Percentiles rank a stretch among this genome's conserved stretches.
Conservation (phyloP, 2,888 invertebrate genomes). For the Deladenus siricidicola region DNA sequence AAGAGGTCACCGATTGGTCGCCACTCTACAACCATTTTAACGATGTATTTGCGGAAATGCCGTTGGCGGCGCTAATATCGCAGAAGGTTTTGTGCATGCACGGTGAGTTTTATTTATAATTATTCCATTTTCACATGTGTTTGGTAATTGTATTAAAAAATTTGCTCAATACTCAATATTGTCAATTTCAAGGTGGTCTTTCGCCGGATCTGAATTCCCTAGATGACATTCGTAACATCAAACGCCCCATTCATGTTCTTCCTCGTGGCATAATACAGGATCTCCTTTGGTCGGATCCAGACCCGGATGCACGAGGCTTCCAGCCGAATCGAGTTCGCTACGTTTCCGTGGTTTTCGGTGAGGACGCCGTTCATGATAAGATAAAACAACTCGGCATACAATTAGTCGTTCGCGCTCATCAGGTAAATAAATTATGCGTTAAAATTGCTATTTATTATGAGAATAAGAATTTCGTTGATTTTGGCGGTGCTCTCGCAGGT, state of each 20-base stretch:
- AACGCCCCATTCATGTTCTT: constrained; percentile 13
- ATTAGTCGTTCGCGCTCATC: constrained; percentile 12
- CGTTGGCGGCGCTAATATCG: constrained; percentile 36
- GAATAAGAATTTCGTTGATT: neutral
- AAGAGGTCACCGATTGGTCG: constrained; percentile 5
- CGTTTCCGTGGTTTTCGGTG: constrained; percentile 12
- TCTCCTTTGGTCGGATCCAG: constrained; percentile 12
- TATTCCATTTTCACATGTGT: too few relatives aligned
- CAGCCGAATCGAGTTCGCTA: constrained; percentile 9
- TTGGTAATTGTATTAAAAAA: too few relatives aligned
- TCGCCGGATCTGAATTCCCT: constrained; percentile 33
- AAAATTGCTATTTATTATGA: neutral
- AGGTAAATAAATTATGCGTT: constrained; percentile 2
- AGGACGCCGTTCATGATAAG: constrained; percentile 9
- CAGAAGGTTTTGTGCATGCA: constrained; percentile 41
- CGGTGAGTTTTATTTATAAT: neutral
- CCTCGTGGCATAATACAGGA: constrained; percentile 18
- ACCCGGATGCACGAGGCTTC: constrained; percentile 7
- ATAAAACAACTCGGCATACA: constrained; percentile 23
- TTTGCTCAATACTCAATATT: too few relatives aligned
- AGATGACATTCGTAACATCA: constrained; percentile 38
- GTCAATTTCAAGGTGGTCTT: constrained; percentile 28
- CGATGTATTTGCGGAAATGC: constrained; percentile 41
- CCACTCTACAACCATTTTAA: constrained; percentile 40
- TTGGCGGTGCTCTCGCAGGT: too few relatives aligned